Conservation (phyloP, 2,113 vertebrate species). For the Bos javanicus region DNA sequence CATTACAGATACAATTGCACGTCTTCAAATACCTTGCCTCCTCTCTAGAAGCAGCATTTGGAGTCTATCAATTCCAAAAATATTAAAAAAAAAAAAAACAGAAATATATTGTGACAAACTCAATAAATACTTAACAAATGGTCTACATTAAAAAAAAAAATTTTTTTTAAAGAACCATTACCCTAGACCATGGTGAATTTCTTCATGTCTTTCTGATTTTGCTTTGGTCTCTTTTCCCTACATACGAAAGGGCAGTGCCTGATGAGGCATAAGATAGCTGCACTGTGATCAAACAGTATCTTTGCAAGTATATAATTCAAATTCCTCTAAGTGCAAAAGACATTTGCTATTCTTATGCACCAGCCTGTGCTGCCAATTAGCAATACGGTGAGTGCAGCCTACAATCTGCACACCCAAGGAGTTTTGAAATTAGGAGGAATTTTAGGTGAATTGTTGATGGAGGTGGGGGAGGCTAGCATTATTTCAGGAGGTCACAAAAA, state of each 20-base stretch:
- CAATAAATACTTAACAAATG: neutral
- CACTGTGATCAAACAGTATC: neutral
- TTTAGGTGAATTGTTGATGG: neutral
- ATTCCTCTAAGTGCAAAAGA: neutral
- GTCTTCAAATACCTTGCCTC: neutral
- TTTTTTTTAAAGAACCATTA: neutral
- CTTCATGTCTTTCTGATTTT: neutral
- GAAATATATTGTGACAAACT: neutral
- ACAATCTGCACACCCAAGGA: no score
- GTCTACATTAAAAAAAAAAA: neutral
- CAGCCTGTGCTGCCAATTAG: no score
- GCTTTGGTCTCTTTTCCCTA: neutral
- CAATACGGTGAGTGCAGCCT: neutral
- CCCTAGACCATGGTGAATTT: no score
- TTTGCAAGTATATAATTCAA: neutral
- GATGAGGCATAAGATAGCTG: neutral
- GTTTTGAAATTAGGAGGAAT: neutral
- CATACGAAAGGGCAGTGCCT: neutral
- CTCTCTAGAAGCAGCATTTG: neutral
- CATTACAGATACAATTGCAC: neutral
- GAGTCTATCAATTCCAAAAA: neutral
- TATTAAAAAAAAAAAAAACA: neutral
- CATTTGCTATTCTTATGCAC: neutral
- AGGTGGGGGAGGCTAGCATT: neutral
- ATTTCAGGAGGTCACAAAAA: neutral